phyloP scores from a whole-genome alignment of 2,797 vertebrate genomes.

The Brotula barbata region DNA sequence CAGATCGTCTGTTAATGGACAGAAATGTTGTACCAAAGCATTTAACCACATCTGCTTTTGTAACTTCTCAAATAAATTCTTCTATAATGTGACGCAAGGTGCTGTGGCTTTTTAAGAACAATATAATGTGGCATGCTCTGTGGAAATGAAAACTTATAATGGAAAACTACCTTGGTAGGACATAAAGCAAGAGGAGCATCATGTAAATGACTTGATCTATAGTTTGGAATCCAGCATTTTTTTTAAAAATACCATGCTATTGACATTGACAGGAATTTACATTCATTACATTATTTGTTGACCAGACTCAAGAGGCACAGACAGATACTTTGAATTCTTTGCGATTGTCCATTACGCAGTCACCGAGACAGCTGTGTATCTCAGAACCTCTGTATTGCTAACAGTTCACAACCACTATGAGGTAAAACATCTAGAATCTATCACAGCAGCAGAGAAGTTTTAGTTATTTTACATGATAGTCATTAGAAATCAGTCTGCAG shows the following conservation, averaged over 20 bases:
- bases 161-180: not conserved
- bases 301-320: constrained; percentile 1
- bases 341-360: constrained; percentile 34
- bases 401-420: constrained; percentile 19
- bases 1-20: too few species aligned
- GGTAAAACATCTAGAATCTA: constrained; percentile 5
- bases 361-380: constrained; percentile 2
- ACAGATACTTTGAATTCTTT: constrained; percentile 21
- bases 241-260: constrained; percentile 16
- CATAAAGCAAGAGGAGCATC: too few species aligned
- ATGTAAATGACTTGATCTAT: not conserved
- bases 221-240: too few species aligned
- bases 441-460: not conserved
- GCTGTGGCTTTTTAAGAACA: too few species aligned
- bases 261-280: constrained; percentile 15
- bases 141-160: not conserved
- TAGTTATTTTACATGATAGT: constrained; percentile 1
- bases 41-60: not conserved
- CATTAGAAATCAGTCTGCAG: constrained; percentile 15
- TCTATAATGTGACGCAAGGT: not conserved
- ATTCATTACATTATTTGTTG: constrained; percentile 11
- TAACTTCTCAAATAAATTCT: not conserved
- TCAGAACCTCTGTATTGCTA: not conserved
- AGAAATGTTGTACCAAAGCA: too few species aligned
- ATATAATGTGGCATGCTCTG: not conserved